Percentiles rank a stretch among this genome's conserved stretches.
Evolutionary conservation across 2,888 invertebrate genomes (phyloP).

Genomic region (Malthinus seriepunctatus): DNA sequence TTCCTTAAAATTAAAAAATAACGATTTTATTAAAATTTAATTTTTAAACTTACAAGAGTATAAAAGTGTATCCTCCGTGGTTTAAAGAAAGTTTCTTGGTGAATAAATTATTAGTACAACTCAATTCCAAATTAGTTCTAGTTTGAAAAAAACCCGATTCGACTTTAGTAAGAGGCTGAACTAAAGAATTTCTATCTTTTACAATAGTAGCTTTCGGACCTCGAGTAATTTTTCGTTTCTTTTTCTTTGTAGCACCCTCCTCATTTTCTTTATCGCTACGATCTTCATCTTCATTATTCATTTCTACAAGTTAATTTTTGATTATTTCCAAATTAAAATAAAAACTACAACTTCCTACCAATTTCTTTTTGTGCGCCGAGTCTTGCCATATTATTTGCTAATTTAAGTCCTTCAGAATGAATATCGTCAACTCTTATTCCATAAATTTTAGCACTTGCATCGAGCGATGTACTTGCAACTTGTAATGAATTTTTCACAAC

Average conservation of each 20-base stretch:
- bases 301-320: slow-evolving; percentile 21
- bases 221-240: slow-evolving; percentile 28
- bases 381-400: slow-evolving; percentile 67
- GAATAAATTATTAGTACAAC: slow-evolving; percentile 43
- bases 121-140: slow-evolving; percentile 38
- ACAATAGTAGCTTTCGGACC: slow-evolving; percentile 39
- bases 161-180: slow-evolving; percentile 38
- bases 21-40: background rate
- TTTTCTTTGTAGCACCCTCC: slow-evolving; percentile 34
- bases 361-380: slow-evolving; percentile 17
- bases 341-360: slow-evolving; percentile 1
- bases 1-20: slow-evolving; percentile 11
- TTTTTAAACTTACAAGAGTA: slow-evolving; percentile 37
- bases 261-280: slow-evolving; percentile 26
- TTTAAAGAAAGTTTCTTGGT: slow-evolving; percentile 39
- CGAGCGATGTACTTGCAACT: slow-evolving; percentile 83
- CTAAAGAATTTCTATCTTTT: slow-evolving; percentile 36
- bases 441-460: slow-evolving; percentile 88
- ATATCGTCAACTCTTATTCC: slow-evolving; percentile 85
- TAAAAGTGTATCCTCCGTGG: slow-evolving; percentile 36
- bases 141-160: slow-evolving; percentile 43
- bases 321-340: background rate
- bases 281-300: slow-evolving; percentile 37
- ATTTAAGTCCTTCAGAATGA: slow-evolving; percentile 77
- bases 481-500: slow-evolving; percentile 72